phyloP scores from a whole-genome alignment of 2,888 invertebrate species.

The Acheta domesticus region DNA sequence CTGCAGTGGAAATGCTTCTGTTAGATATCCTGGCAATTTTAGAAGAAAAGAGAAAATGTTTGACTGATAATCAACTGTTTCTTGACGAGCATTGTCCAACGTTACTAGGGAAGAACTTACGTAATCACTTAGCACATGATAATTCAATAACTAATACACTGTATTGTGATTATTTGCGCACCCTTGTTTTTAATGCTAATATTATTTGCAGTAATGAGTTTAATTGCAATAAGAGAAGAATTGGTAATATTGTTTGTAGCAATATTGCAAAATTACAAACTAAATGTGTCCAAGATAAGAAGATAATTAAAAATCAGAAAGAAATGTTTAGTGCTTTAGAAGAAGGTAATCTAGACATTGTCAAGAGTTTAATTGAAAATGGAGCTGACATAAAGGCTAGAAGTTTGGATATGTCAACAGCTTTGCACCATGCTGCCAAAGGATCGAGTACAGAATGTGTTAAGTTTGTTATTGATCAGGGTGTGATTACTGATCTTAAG shows the following conservation, averaged over 20 bases:
- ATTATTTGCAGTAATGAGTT: slow-evolving; percentile 26
- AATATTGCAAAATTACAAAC: too few relatives aligned
- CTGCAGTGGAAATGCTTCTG: slow-evolving; percentile 38
- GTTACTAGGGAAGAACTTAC: slow-evolving; percentile 39
- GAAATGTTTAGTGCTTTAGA: slow-evolving; percentile 37
- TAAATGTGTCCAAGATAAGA: too few relatives aligned
- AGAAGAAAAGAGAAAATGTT: slow-evolving; percentile 21
- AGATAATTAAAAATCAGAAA: slow-evolving; percentile 28
- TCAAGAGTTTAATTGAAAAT: slow-evolving; percentile 30
- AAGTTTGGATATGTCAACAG: slow-evolving; percentile 26
- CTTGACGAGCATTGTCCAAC: slow-evolving; percentile 37
- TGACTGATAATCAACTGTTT: slow-evolving; percentile 35
- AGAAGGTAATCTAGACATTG: slow-evolving; percentile 33
- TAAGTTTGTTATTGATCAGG: slow-evolving; percentile 34
- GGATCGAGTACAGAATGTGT: slow-evolving; percentile 33
- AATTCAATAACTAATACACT: slow-evolving; percentile 35
- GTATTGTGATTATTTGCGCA: slow-evolving; percentile 34
- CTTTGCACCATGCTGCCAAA: slow-evolving; percentile 35
- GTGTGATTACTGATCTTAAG: too few relatives aligned
- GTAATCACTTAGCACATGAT: slow-evolving; percentile 39
- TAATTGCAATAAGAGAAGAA: slow-evolving; percentile 26
- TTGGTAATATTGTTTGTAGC: slow-evolving; percentile 27
- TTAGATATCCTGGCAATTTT: slow-evolving; percentile 39
- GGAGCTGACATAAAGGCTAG: slow-evolving; percentile 35
- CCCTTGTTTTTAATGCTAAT: slow-evolving; percentile 36